Evolutionary conservation across 1,140 invertebrate species (phyloP), one percentile per base, ranked within the genome.

Genomic region (Galendromus occidentalis): DNA sequence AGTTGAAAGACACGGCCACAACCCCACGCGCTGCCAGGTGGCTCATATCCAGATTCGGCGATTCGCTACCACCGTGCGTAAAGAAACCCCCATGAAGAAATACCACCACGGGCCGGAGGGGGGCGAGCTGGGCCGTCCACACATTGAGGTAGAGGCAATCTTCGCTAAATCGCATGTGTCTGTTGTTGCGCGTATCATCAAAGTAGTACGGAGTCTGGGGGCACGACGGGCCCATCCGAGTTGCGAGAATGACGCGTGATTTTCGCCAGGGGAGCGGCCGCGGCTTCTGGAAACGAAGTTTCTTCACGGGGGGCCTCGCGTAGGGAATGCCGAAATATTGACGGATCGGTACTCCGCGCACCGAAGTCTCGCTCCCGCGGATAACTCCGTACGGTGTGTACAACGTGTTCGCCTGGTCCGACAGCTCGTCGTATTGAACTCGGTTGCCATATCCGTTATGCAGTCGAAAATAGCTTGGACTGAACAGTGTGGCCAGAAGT

Each of bases 131-230:
- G 29, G 92, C 92, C 28, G 88, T 85, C 76, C 86, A 96, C 42
- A 97, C 82, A 72, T 97, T 96, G 42, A 96, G 79, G 73, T 93
- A 96, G 0, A 96, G 81, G 71, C 92, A 96, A 74, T 96, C 91
- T 77, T 97, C 92, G 71, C 91, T 67, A 4, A 68, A 68, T 64
- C 68, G 55, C 29, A 66, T 69, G 6, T 69, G 17, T 45, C 70
- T 69, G 39, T 64, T 69, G 45, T 68, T 69, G 20, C 69, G 70
- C 42, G 69, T 70, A 25, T 59, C 51, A 33, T 59, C 51, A 33
- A 59, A 59, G 33, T 59, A 59, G 9, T 59, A 59, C 51, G 51
- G 25, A 1, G 70, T 44, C 59, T 71, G 71, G 29, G 67, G 66
- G 47, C 71, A 71, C 9, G 68, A 44, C 14, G 69, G 66, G 7